Evolutionary conservation across 1,140 invertebrate genomes (phyloP).

Genomic region (Tetragonula clypearis): DNA sequence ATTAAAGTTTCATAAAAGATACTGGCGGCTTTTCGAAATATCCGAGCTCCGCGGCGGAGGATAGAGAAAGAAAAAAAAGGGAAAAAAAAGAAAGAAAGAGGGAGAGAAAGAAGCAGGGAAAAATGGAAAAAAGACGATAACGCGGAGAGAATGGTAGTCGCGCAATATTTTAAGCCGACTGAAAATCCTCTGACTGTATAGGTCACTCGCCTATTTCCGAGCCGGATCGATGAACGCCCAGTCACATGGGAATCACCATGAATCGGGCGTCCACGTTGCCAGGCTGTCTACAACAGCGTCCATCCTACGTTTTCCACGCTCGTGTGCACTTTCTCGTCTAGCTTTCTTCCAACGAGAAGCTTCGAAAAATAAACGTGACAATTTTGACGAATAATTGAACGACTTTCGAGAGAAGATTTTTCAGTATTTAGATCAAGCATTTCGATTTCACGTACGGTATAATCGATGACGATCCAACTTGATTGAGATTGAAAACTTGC

Average conservation of each 20-base stretch:
- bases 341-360: not conserved
- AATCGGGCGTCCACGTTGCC: conserved; percentile 43
- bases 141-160: not conserved
- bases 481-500: no score
- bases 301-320: not conserved
- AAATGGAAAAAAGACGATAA: not conserved
- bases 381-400: no score
- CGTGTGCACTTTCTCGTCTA: not conserved
- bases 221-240: conserved; percentile 41
- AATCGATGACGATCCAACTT: no score
- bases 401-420: no score
- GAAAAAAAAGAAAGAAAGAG: no score
- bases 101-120: not conserved
- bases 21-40: not conserved
- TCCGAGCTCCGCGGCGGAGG: no score
- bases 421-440: no score
- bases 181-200: conserved; percentile 32
- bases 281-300: conserved; percentile 29
- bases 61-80: no score
- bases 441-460: no score
- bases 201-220: conserved; percentile 36
- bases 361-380: no score
- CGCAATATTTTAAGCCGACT: not conserved
- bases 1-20: not conserved
- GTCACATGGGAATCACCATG: conserved; percentile 51